Conservation (phyloP, 2,888 invertebrate species). For the Ochropleura plecta region DNA sequence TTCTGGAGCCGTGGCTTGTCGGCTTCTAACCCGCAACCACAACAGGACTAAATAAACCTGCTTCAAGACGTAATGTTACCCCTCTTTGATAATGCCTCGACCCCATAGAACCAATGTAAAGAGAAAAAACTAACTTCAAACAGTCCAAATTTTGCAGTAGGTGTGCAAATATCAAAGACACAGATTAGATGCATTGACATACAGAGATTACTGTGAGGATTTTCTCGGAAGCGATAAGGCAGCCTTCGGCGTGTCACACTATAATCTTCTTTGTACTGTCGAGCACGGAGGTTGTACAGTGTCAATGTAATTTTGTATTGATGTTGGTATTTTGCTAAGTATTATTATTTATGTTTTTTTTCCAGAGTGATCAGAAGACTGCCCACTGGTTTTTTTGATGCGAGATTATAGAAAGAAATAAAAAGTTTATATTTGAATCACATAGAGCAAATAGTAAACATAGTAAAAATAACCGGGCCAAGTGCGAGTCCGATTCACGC, state of each 20-base stretch:
- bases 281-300: conserved; percentile 23
- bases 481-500: too few relatives aligned
- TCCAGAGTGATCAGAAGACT: conserved; percentile 11
- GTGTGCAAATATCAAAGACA: conserved; percentile 1
- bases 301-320: conserved; percentile 43
- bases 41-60: too few relatives aligned
- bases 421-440: not conserved
- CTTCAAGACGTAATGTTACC: too few relatives aligned
- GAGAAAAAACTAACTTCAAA: not conserved
- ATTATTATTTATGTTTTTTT: conserved; percentile 1
- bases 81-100: too few relatives aligned
- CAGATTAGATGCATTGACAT: conserved; percentile 39
- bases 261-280: conserved; percentile 36
- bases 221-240: conserved; percentile 52
- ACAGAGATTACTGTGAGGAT: conserved; percentile 41
- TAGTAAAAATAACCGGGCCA: too few relatives aligned
- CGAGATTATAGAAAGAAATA: too few relatives aligned
- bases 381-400: not conserved
- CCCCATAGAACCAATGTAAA: not conserved
- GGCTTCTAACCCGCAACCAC: too few relatives aligned
- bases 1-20: too few relatives aligned
- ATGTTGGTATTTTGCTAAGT: not conserved
- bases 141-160: not conserved
- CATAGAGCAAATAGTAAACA: too few relatives aligned
- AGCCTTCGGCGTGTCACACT: conserved; percentile 34